These are phyloP conservation scores for Phataginus tricuspis DNA, from an alignment of 2,797 vertebrate species.

Conservation along the genomic window DNA sequence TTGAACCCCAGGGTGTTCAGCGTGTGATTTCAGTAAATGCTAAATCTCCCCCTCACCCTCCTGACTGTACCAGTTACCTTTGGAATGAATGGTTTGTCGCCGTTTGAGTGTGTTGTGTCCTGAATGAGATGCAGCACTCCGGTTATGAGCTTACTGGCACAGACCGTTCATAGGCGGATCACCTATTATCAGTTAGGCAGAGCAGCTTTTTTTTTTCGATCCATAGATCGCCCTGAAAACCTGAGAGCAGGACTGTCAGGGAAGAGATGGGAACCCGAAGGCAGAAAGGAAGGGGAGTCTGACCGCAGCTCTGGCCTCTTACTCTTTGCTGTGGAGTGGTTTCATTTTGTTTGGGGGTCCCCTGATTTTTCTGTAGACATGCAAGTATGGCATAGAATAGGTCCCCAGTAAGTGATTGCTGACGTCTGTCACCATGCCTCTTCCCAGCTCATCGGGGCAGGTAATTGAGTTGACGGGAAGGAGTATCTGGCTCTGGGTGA, in stretches of 20 bases:
- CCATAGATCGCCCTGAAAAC: background rate
- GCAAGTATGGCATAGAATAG: background rate
- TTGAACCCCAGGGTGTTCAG: background rate
- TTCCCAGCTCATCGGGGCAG: constrained; percentile 64
- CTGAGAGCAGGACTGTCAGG: background rate
- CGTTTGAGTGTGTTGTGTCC: background rate
- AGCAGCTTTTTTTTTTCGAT: background rate
- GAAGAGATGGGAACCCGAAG: background rate
- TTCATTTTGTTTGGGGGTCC: background rate
- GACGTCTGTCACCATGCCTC: background rate
- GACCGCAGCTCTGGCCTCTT: background rate
- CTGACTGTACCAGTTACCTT: rapidly evolving
- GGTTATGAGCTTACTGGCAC: background rate
- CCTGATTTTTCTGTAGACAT: background rate
- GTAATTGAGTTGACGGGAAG: constrained; percentile 68
- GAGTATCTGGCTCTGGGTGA: background rate
- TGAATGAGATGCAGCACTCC: background rate
- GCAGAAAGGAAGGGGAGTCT: background rate
- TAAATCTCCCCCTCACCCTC: background rate
- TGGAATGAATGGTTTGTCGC: background rate
- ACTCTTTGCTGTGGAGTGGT: background rate
- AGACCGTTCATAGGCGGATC: background rate
- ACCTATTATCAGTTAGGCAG: background rate
- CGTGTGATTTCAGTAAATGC: background rate
- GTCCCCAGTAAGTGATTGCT: background rate